Evolutionary conservation across 2,113 vertebrate genomes (phyloP).

Genomic region (Leptodactylus fuscus): DNA sequence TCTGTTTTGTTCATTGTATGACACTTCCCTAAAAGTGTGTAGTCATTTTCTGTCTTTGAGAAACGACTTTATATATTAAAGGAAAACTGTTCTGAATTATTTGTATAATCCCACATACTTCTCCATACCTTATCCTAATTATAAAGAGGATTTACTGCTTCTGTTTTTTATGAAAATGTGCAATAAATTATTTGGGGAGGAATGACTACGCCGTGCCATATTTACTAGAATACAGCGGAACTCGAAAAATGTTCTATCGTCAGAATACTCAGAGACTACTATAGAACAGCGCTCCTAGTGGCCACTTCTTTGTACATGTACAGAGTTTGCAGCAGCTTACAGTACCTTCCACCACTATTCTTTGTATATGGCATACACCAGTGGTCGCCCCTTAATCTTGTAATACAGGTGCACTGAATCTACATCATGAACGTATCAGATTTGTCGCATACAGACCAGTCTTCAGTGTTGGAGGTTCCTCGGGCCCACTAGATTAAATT

Average conservation of each 20-base stretch:
- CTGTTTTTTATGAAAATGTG: not conserved
- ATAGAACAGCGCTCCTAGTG: not conserved
- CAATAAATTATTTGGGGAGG: not conserved
- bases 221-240: not conserved
- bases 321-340: too few relatives aligned
- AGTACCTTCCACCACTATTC: too few relatives aligned
- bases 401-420: too few relatives aligned
- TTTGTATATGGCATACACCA: too few relatives aligned
- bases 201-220: not conserved
- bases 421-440: too few relatives aligned
- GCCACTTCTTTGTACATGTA: not conserved
- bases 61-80: slow-evolving; percentile 35
- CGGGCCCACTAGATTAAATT: too few relatives aligned
- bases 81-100: slow-evolving; percentile 8
- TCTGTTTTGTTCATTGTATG: slow-evolving; percentile 25
- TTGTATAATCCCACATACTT: not conserved
- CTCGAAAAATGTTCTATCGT: not conserved
- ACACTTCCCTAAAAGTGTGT: slow-evolving; percentile 16
- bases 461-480: too few relatives aligned
- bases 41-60: not conserved
- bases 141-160: not conserved
- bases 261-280: not conserved
- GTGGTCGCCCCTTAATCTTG: too few relatives aligned
- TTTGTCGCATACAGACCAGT: too few relatives aligned
- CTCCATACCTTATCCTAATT: slow-evolving; percentile 20